Conservation (phyloP, 2,797 vertebrate genomes). For the Geotrypetes seraphini region DNA sequence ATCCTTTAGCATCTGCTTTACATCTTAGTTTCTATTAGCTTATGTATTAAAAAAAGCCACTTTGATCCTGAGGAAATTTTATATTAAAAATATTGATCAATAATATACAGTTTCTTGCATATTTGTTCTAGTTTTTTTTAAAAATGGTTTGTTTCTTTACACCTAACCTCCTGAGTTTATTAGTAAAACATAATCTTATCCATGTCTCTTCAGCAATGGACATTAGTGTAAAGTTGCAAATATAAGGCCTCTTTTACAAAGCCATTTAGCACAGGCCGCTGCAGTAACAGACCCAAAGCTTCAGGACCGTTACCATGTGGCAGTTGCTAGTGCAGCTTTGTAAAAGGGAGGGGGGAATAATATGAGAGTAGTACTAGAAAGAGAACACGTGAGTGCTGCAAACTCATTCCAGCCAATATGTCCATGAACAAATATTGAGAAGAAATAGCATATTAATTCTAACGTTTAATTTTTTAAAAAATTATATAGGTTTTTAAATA, state of each 20-base stretch:
- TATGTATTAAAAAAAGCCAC: too few species aligned
- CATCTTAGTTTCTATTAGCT: background rate
- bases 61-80: too few species aligned
- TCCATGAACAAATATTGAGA: conserved; percentile 1
- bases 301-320: too few species aligned
- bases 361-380: background rate
- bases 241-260: too few species aligned
- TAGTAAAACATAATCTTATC: conserved; percentile 4
- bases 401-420: background rate
- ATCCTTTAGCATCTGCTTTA: background rate
- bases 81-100: too few species aligned
- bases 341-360: too few species aligned
- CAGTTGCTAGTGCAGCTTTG: too few species aligned
- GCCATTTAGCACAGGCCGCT: too few species aligned
- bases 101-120: too few species aligned
- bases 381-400: conserved; percentile 8
- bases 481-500: conserved; percentile 4
- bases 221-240: background rate
- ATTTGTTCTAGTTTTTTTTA: too few species aligned
- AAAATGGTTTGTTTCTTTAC: conserved; percentile 4
- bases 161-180: conserved; percentile 12
- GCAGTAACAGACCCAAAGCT: too few species aligned
- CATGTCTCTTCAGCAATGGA: background rate
- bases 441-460: background rate
- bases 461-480: conserved; percentile 7